Evolutionary conservation across 2,113 vertebrate species (phyloP).

Genomic region (Smithornis capensis): DNA sequence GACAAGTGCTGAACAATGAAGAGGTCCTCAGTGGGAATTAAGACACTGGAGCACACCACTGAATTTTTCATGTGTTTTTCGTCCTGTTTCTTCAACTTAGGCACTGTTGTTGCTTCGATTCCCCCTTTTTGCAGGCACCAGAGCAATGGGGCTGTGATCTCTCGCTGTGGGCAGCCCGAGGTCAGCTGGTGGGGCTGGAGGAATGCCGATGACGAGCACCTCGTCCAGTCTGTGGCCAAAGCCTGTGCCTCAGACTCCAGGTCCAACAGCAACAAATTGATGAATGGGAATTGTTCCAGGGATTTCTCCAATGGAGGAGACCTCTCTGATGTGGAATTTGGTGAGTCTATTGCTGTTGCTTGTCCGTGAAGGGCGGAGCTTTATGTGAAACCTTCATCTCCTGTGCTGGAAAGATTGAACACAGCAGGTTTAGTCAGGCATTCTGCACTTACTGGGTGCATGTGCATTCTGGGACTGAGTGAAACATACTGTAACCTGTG

Average conservation of each 20-base stretch:
- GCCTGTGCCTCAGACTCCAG: constrained; percentile 88
- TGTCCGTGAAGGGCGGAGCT: neutral
- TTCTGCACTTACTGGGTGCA: neutral
- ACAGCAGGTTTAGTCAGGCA: neutral
- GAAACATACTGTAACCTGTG: neutral
- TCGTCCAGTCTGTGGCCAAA: constrained; percentile 94
- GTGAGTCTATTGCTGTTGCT: constrained; percentile 57
- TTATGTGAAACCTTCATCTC: neutral
- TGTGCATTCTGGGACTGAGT: neutral
- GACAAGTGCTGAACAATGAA: neutral
- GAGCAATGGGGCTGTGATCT: constrained; percentile 93
- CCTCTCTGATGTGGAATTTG: constrained; percentile 91
- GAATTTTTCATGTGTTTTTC: neutral
- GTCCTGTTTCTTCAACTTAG: neutral
- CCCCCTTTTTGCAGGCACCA: constrained; percentile 79
- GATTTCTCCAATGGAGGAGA: constrained; percentile 82
- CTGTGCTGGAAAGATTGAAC: neutral
- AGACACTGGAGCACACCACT: neutral
- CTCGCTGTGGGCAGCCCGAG: constrained; percentile 95
- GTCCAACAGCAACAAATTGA: constrained; percentile 71
- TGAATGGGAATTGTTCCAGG: constrained; percentile 76
- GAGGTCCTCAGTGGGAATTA: fast-evolving
- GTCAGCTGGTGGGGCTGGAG: constrained; percentile 99
- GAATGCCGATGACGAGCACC: constrained; percentile 93
- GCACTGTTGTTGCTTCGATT: neutral